Conservation (phyloP, 2,797 vertebrate species). For the Cossypha dichroa region DNA sequence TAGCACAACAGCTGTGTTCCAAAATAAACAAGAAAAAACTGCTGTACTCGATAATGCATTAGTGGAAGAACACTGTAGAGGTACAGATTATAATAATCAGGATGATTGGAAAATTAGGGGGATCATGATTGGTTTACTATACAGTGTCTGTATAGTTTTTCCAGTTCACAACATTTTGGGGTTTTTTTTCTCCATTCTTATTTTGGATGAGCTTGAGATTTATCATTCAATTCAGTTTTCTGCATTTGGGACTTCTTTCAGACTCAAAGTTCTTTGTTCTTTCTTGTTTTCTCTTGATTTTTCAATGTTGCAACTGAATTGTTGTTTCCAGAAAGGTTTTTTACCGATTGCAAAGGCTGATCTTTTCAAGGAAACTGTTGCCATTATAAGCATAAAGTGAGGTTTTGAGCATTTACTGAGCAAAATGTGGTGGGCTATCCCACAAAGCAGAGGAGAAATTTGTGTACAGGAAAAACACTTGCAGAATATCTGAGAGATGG, state of each 20-base stretch:
- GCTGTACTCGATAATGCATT: constrained; percentile 24
- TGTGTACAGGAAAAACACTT: neutral
- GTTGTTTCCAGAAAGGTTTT: neutral
- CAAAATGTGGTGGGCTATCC: neutral
- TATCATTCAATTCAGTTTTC: neutral
- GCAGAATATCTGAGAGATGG: neutral
- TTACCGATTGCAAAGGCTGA: neutral
- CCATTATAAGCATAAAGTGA: neutral
- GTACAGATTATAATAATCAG: constrained; percentile 45
- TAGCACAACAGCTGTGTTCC: constrained; percentile 51
- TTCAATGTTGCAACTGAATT: neutral
- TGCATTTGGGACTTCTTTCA: neutral
- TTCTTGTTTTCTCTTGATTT: neutral
- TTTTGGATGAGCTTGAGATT: neutral
- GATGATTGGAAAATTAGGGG: constrained; percentile 30
- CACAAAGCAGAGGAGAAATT: neutral
- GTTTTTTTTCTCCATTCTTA: neutral
- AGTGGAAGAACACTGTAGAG: neutral
- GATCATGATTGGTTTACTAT: neutral
- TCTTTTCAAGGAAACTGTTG: neutral
- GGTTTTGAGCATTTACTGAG: neutral
- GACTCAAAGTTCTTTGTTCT: neutral
- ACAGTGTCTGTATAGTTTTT: neutral
- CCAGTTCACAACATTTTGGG: neutral
- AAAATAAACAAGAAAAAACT: constrained; percentile 52